Percentiles rank a stretch among this genome's conserved stretches.
Conservation (phyloP, 2,888 invertebrate species). For the Dendrolimus houi region DNA sequence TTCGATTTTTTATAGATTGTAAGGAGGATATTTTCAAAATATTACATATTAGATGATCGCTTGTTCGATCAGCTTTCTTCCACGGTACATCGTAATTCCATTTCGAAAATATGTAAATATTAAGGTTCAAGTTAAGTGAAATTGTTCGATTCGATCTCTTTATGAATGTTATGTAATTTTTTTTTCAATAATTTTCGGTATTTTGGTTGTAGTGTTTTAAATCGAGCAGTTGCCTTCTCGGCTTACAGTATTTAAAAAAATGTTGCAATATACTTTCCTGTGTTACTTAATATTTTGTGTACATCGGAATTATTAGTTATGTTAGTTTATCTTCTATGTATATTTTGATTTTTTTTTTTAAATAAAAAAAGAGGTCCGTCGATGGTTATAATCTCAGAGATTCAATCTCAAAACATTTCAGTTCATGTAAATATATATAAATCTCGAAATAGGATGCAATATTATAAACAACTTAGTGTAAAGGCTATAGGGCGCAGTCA, state of each 20-base stretch:
- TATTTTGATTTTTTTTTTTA: constrained; percentile 59
- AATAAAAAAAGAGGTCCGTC: constrained; percentile 49
- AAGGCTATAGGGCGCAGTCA: constrained; percentile 64
- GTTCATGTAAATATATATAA: constrained; percentile 54
- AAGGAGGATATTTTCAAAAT: constrained; percentile 73
- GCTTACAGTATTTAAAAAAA: constrained; percentile 33
- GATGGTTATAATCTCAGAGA: constrained; percentile 68
- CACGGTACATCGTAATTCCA: constrained; percentile 70
- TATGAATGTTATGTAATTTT: constrained; percentile 61
- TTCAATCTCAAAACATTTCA: constrained; percentile 59
- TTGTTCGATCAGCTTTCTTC: constrained; percentile 42
- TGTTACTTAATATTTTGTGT: constrained; percentile 67
- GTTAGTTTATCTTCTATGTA: constrained; percentile 59
- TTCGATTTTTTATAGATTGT: constrained; percentile 51
- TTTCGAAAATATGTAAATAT: constrained; percentile 74
- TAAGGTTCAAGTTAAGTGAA: constrained; percentile 66
- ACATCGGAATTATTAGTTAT: constrained; percentile 61
- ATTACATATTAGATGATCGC: constrained; percentile 70
- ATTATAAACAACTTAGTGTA: constrained; percentile 68
- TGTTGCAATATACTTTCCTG: constrained; percentile 65
- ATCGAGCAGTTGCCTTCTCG: constrained; percentile 17
- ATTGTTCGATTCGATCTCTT: constrained; percentile 72
- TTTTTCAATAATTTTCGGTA: constrained; percentile 49
- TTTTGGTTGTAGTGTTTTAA: constrained; percentile 31
- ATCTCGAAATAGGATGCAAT: constrained; percentile 56